Conservation (phyloP, 2,113 vertebrate species). For the Muntiacus muntjak region DNA sequence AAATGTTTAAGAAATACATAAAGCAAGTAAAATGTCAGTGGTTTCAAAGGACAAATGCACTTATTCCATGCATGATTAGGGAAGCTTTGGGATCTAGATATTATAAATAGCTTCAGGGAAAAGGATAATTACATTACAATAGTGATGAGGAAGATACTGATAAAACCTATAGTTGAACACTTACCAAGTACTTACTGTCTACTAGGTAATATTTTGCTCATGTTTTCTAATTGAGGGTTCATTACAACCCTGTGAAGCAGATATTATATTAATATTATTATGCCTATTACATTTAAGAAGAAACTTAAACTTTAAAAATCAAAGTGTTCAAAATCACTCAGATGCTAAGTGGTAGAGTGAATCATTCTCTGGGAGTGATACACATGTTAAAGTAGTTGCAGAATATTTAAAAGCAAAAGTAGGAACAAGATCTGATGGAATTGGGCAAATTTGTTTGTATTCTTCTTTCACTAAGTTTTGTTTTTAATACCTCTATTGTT, state of each 20-base stretch:
- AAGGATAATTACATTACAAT: neutral
- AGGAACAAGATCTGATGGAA: neutral
- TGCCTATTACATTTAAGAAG: neutral
- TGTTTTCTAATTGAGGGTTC: neutral
- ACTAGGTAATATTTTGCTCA: neutral
- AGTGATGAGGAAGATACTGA: neutral
- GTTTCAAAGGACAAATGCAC: neutral
- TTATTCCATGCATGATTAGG: neutral
- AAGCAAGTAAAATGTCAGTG: neutral
- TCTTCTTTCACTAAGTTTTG: neutral
- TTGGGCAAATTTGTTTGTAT: neutral
- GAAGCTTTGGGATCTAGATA: neutral
- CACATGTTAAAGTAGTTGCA: neutral
- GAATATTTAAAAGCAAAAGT: neutral
- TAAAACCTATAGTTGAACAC: neutral
- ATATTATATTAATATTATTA: neutral
- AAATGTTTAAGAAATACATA: neutral
- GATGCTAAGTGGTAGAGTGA: neutral
- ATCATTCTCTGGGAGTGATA: neutral
- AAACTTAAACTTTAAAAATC: neutral
- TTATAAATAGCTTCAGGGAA: neutral
- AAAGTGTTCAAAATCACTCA: neutral
- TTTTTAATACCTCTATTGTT: neutral
- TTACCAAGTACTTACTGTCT: neutral
- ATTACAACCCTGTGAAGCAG: neutral